A percentile compares a stretch with the other conserved stretches of the same genome.
Evolutionary conservation across 2,113 vertebrate genomes (phyloP).

Genomic region (Ammodytes marinus): DNA sequence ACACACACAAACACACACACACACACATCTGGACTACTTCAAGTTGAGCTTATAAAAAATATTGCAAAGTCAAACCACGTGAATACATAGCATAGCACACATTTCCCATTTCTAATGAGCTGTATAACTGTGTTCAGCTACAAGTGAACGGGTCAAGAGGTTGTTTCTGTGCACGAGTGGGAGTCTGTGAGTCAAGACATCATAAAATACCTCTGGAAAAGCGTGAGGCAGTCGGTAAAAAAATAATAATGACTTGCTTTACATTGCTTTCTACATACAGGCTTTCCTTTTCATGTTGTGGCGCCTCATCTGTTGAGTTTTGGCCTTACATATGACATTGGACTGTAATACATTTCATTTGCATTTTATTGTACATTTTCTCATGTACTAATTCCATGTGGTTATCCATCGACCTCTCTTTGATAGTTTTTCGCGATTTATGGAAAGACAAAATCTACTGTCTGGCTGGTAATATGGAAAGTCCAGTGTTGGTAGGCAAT

Average conservation of each 20-base stretch:
- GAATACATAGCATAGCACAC: not conserved
- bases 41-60: not conserved
- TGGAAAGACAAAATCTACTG: not conserved
- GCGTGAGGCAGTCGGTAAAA: not conserved
- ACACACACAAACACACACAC: not conserved
- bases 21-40: slow-evolving; percentile 13
- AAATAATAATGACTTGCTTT: not conserved
- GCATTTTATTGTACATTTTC: not conserved
- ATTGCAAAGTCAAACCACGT: rapidly evolving
- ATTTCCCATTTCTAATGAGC: not conserved
- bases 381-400: slow-evolving; percentile 1
- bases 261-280: not conserved
- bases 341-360: not conserved
- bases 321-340: not conserved
- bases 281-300: not conserved
- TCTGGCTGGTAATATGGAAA: too few species aligned
- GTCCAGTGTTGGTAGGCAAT: too few species aligned
- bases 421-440: not conserved
- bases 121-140: not conserved
- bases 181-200: not conserved
- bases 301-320: not conserved
- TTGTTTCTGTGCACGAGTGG: not conserved
- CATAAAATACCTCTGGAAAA: slow-evolving; percentile 1
- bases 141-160: not conserved
- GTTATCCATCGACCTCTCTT: not conserved